Base-by-base conservation (phyloP, 2,888 invertebrate species). In the Petrolisthes cinctipes region DNA sequence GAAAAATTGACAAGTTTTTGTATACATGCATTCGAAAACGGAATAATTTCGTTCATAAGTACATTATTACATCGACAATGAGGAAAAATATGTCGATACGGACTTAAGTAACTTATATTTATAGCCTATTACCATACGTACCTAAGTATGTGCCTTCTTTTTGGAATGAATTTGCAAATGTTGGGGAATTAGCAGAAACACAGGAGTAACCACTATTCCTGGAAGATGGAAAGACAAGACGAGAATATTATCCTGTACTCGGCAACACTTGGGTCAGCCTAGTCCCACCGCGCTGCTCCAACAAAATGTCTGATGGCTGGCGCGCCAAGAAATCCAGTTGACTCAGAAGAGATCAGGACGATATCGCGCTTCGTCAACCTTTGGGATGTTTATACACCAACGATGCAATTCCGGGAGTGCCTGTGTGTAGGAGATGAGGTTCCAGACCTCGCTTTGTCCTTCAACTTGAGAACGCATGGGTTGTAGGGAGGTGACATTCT, bases 231-330 rank as follows among this genome's bases (percentile, higher is more conserved):
- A 11, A 17, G 61, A 61, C 9, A 37, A 37, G 37, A 37, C 37
- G 37, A 37, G 37, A 37, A 37, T 37, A 37, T 37, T 37, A 37
- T 37, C 37, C 37, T 1, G 37, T 61, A 1, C 11, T 11, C 14
- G 20, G 71, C 71, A 20, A 71, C 71, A 71, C 71, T 71, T 14
- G 37, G 53, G 23, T 17, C 51, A 23, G 23, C 76, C 53, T 11
- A 81, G 17, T 51, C 66, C 66, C 81, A 66, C 17, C 81, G 20
- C 56, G 75, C 17, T 57, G 57, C 68, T 56, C 23, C 83, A 83
- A 83, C 83, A 83, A 83, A 76, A 83, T 83, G 83, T 75, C 73
- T 75, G 75, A 73, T 71, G 83, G 14, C 20, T 71, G 83, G 14
- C 20, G 73, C 54, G 73, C 75, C 56, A 66, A 20, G 37, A 75